These are phyloP conservation scores for Paguma larvata DNA, from an alignment of 2,797 vertebrate genomes.

Conservation along the genomic window DNA sequence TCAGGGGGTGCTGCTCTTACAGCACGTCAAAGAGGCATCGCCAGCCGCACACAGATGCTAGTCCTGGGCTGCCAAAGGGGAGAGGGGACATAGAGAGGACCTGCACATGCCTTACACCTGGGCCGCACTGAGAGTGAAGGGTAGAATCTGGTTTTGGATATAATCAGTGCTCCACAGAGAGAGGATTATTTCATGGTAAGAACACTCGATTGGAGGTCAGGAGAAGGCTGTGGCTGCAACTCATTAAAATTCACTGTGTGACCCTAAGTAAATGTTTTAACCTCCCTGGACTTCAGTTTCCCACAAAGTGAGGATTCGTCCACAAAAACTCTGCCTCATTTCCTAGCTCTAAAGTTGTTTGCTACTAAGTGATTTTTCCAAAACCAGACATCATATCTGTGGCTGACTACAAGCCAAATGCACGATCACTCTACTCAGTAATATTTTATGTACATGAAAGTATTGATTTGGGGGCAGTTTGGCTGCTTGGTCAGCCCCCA, in stretches of 20 bases:
- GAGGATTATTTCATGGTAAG: neutral
- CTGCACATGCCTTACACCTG: neutral
- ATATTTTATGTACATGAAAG: neutral
- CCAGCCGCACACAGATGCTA: neutral
- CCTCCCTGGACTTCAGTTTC: neutral
- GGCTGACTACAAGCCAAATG: constrained; percentile 5
- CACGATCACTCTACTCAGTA: neutral
- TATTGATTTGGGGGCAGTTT: neutral
- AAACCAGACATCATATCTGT: constrained; percentile 15
- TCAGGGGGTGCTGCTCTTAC: neutral
- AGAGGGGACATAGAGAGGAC: neutral
- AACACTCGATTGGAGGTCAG: neutral
- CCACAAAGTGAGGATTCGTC: neutral
- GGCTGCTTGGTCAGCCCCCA: neutral
- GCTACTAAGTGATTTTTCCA: constrained; percentile 5
- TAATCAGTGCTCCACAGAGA: neutral
- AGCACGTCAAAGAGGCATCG: neutral
- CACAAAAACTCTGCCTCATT: neutral
- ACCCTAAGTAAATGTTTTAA: neutral
- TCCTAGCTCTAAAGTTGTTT: neutral
- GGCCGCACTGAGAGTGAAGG: neutral
- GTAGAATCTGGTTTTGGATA: neutral
- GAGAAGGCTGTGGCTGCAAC: neutral
- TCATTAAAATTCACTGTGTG: neutral
- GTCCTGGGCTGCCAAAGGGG: neutral